These are phyloP conservation scores for Cnemophilus loriae DNA, from an alignment of 2,113 vertebrate genomes.

Conservation along the genomic window DNA sequence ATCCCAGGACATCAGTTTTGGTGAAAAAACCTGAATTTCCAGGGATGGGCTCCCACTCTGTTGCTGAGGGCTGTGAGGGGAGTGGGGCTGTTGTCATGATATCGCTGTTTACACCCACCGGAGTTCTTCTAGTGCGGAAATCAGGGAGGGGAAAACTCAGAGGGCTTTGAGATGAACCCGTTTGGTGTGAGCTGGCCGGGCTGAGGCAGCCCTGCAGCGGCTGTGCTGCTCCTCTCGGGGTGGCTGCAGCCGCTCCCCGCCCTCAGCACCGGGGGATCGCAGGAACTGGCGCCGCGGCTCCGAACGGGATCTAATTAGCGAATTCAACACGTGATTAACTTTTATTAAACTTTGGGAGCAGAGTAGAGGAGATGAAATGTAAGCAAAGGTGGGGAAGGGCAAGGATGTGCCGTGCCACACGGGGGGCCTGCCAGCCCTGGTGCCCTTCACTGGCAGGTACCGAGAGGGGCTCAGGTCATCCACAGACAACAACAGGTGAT, in stretches of 20 bases:
- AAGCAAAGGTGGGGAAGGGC: not conserved
- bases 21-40: not conserved
- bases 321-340: not conserved
- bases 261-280: not conserved
- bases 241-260: not conserved
- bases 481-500: not conserved
- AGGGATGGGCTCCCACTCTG: accelerated
- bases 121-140: not conserved
- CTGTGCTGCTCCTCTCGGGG: not conserved
- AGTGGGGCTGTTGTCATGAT: not conserved
- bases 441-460: accelerated
- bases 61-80: not conserved
- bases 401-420: not conserved
- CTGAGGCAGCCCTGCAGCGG: not conserved
- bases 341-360: not conserved
- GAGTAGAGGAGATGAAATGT: not conserved
- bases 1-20: not conserved
- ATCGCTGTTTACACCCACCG: accelerated
- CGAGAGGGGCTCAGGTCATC: not conserved
- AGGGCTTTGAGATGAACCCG: not conserved
- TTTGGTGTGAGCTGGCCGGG: accelerated
- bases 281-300: not conserved
- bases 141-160: not conserved
- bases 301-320: not conserved
- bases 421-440: not conserved